Conservation (phyloP, 2,888 invertebrate genomes). For the Parthenolecanium corni region DNA sequence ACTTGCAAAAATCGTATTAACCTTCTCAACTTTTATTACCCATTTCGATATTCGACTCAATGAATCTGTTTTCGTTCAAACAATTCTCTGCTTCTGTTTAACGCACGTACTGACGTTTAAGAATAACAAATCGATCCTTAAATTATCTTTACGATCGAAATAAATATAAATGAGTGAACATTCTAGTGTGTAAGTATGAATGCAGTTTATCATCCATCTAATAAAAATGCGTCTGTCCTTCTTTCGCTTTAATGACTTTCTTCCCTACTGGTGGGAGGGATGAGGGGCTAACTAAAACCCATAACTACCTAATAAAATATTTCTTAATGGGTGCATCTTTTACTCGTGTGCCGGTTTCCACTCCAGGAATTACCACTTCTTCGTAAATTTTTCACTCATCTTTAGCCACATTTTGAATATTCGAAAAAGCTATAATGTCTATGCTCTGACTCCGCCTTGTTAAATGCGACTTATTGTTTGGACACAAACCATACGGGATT, state of each 20-base stretch:
- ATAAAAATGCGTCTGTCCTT: not conserved
- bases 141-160: not conserved
- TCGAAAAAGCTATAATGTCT: not conserved
- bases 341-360: not conserved
- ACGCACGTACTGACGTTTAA: not conserved
- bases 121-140: not conserved
- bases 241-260: not conserved
- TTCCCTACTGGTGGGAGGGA: not conserved
- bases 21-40: too few relatives aligned
- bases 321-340: not conserved
- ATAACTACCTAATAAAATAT: not conserved
- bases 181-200: not conserved
- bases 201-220: not conserved
- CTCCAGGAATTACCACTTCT: not conserved
- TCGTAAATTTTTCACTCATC: not conserved
- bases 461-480: slow-evolving; percentile 4
- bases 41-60: too few relatives aligned
- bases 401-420: too few relatives aligned
- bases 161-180: not conserved
- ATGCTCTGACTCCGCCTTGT: slow-evolving; percentile 13
- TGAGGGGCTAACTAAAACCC: not conserved
- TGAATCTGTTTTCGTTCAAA: not conserved
- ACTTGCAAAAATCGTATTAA: too few relatives aligned
- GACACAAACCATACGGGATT: slow-evolving; percentile 19
- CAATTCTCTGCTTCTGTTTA: not conserved